phyloP scores from a whole-genome alignment of 2,113 vertebrate species.

The Anseranas semipalmata region DNA sequence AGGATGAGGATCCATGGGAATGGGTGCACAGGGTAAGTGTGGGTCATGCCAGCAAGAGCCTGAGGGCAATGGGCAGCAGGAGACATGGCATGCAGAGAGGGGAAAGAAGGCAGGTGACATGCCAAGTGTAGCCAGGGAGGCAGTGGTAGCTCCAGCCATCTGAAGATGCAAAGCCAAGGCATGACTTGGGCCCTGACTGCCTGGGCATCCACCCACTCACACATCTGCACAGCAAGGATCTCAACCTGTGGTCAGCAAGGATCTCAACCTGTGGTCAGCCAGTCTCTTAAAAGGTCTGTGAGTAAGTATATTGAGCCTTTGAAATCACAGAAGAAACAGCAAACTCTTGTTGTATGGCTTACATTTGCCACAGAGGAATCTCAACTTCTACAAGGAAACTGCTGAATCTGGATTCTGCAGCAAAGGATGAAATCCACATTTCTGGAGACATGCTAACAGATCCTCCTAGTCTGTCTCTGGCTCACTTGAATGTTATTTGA shows the following conservation, averaged over 20 bases:
- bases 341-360: neutral
- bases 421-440: neutral
- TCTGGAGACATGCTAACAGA: neutral
- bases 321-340: neutral
- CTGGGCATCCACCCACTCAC: too few species aligned
- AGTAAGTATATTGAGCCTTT: neutral
- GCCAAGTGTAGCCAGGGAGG: neutral
- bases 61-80: neutral
- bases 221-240: neutral
- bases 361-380: neutral
- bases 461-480: neutral
- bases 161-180: neutral
- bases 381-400: neutral
- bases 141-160: neutral
- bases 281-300: neutral
- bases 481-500: rapidly evolving
- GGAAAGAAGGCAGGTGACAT: rapidly evolving
- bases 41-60: neutral
- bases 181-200: neutral
- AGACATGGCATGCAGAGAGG: neutral
- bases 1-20: neutral
- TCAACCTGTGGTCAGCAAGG: neutral
- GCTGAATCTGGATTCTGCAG: neutral
- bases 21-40: neutral
- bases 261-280: neutral